Percentiles rank a stretch among this genome's conserved stretches.
Evolutionary conservation across 1,140 invertebrate species (phyloP).

Genomic region (Anoplophora glabripennis): DNA sequence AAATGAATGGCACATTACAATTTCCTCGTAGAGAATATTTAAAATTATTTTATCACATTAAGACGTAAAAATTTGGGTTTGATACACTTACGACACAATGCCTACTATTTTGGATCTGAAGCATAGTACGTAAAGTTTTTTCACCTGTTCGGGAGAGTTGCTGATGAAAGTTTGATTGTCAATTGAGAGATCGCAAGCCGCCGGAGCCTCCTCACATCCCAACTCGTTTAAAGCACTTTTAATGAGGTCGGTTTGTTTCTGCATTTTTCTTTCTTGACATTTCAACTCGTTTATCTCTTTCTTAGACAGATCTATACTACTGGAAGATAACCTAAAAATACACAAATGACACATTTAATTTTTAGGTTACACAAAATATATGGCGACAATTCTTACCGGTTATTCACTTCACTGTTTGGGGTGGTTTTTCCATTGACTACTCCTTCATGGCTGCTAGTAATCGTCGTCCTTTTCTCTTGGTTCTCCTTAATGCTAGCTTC

Average conservation of each 20-base stretch:
- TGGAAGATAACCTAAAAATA: conserved; percentile 27
- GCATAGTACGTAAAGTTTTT: background rate
- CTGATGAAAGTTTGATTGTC: conserved; percentile 52
- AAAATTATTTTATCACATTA: no score
- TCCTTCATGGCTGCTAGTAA: conserved; percentile 27
- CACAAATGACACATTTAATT: background rate
- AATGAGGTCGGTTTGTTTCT: conserved; percentile 77
- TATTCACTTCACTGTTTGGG: conserved; percentile 39
- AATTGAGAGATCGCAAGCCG: conserved; percentile 73
- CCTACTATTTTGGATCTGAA: no score
- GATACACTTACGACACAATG: no score
- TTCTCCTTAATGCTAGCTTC: conserved; percentile 69
- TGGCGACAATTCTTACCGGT: conserved; percentile 30
- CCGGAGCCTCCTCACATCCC: conserved; percentile 80
- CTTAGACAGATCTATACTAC: conserved; percentile 35
- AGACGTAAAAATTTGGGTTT: no score
- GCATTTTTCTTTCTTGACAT: conserved; percentile 77
- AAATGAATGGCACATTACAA: no score
- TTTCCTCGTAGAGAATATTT: no score
- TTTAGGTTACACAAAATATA: background rate
- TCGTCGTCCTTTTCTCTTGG: conserved; percentile 58
- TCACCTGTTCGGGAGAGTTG: conserved; percentile 42
- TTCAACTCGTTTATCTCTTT: conserved; percentile 60
- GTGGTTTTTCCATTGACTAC: conserved; percentile 41
- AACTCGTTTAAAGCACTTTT: conserved; percentile 77